Percentiles rank a stretch among this genome's conserved stretches.
phyloP scores from a whole-genome alignment of 2,888 invertebrate species.

The Orgyia antiqua region DNA sequence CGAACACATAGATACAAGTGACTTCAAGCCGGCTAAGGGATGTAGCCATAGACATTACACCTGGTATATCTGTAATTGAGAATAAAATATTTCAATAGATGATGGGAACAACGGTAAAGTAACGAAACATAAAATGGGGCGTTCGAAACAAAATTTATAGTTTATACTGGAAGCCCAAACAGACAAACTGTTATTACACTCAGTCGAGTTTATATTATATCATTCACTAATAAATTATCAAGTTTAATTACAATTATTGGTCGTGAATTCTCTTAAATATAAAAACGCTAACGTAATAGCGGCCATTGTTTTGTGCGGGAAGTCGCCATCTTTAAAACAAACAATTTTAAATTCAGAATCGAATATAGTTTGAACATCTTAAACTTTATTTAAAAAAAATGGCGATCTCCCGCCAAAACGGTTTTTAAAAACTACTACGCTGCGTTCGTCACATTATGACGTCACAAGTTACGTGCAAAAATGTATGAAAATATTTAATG shows the following conservation, averaged over 20 bases:
- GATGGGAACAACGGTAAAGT: constrained; percentile 17
- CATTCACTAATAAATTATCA: constrained; percentile 68
- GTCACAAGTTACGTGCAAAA: constrained; percentile 70
- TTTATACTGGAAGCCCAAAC: constrained; percentile 73
- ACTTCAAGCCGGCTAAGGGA: no score
- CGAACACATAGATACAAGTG: no score
- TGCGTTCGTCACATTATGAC: constrained; percentile 42
- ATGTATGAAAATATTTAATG: constrained; percentile 76
- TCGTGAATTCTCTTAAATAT: constrained; percentile 68
- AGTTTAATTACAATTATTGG: constrained; percentile 75
- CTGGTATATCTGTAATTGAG: no score
- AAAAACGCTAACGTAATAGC: constrained; percentile 62
- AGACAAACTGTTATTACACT: constrained; percentile 70
- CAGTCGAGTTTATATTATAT: constrained; percentile 72
- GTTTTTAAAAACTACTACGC: constrained; percentile 44
- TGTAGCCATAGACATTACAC: no score
- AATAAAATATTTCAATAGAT: constrained; percentile 22
- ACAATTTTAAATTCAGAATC: constrained; percentile 5
- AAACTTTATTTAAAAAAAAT: constrained; percentile 18
- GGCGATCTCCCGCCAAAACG: constrained; percentile 45
- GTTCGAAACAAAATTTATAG: constrained; percentile 54
- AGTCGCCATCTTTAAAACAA: constrained; percentile 29
- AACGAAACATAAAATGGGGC: constrained; percentile 32
- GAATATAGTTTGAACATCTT: background rate
- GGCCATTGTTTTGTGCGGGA: constrained; percentile 40